These are phyloP conservation scores for Amia ocellicauda DNA, from an alignment of 2,113 vertebrate genomes.

Conservation along the genomic window DNA sequence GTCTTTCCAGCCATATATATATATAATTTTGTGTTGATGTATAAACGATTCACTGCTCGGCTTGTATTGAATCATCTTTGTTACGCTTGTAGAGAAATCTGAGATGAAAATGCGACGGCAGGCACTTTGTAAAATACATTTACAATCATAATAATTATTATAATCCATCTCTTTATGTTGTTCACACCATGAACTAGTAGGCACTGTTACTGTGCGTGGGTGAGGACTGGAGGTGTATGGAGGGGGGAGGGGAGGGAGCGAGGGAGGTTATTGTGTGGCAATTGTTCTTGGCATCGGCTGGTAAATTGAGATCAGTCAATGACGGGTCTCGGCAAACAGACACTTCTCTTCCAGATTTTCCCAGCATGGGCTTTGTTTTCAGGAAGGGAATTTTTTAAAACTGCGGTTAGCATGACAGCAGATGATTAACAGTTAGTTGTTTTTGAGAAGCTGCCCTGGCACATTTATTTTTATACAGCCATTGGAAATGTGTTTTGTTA, in stretches of 20 bases:
- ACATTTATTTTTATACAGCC: slow-evolving; percentile 43
- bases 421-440: slow-evolving; percentile 42
- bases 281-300: too few species aligned
- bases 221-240: not conserved
- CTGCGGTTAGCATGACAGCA: not conserved
- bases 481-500: slow-evolving; percentile 30
- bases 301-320: too few species aligned
- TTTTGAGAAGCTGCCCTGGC: slow-evolving; percentile 27
- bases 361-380: not conserved
- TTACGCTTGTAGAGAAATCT: not conserved
- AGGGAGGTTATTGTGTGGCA: too few species aligned
- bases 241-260: not conserved
- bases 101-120: not conserved
- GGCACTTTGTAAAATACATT: not conserved
- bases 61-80: not conserved
- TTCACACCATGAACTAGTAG: not conserved
- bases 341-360: too few species aligned
- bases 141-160: slow-evolving; percentile 1
- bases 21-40: too few species aligned
- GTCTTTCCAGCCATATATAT: too few species aligned
- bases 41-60: too few species aligned
- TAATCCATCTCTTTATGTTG: not conserved
- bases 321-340: too few species aligned
- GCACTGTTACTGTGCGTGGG: slow-evolving; percentile 8
- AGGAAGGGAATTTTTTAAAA: too few species aligned